Base-by-base conservation (phyloP, 2,113 vertebrate species). In the Carassius carassius region DNA sequence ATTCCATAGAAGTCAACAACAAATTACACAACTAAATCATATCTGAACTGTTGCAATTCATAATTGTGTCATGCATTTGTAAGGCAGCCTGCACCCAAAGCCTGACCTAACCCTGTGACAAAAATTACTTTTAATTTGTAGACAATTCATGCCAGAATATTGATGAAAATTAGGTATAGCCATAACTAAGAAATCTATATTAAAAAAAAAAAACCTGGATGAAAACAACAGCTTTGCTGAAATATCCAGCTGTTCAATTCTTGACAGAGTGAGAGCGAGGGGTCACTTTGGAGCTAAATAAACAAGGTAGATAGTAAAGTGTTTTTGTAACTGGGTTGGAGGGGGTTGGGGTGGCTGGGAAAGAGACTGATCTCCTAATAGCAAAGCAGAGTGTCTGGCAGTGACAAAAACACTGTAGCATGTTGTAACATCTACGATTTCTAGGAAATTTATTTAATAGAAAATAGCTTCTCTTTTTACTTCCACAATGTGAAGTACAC, bases 261-360 rank as follows among this genome's bases (percentile, higher is more conserved):
- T 80, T 77, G 65, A 21, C 23, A 80, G 79, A 82, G 25, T 77
- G 77, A 75, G 65, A 51, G 35, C 73, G 12, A 67, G 32, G 77
- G 86, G 86, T 89, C 88, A 87, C 58, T 72, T 81, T 49, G 74
- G 56, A 89, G 86, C 81, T 87, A 89, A 89, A 83, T 85, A 87
- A 82, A 85, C 79, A 67, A 67, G 62, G 70, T 54, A 78, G 49
- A 56, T 81, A 84, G 85, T 81, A 76, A 78, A 82, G 86, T 78
- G 77, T 69, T 81, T 51, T 47, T 54, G 47, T 81, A 88, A 85
- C 78, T 86, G 72, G 79, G 35, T 70, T 62, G 49, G 65, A 60
- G 85, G 82, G 87, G 87, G 87, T 54, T 54, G 85, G 85, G 51
- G 63, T 4, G 16, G 16, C 65, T 35, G 54, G 19, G 25, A 47